These are phyloP conservation scores for Bhutanitis thaidina DNA, from an alignment of 2,888 invertebrate species.

Conservation along the genomic window DNA sequence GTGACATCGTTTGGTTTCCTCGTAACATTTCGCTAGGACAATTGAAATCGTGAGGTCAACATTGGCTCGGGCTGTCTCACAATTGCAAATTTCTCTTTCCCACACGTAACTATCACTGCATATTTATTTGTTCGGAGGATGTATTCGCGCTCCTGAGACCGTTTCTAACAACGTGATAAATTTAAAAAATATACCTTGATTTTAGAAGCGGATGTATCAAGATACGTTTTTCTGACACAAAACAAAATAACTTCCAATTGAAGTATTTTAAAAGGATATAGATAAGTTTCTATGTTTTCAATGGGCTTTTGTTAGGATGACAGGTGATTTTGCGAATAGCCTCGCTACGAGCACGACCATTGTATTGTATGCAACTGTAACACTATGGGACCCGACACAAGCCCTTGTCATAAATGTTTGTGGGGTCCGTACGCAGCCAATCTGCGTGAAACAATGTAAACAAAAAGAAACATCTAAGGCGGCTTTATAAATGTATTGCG, in stretches of 20 bases:
- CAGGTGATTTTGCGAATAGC: constrained; percentile 16
- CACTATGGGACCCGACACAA: constrained; percentile 38
- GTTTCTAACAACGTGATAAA: constrained; percentile 2
- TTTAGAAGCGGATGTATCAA: not conserved
- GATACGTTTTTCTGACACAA: no score
- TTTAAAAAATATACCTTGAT: not conserved
- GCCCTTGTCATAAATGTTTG: constrained; percentile 47
- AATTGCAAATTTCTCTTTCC: constrained; percentile 74
- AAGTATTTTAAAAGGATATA: constrained; percentile 2
- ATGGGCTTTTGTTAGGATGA: constrained; percentile 19
- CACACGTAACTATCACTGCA: constrained; percentile 55
- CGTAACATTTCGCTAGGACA: constrained; percentile 76
- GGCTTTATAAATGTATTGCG: not conserved
- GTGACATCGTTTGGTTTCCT: constrained; percentile 73
- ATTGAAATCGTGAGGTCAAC: constrained; percentile 79
- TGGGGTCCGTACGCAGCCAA: constrained; percentile 22
- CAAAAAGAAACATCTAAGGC: constrained; percentile 1
- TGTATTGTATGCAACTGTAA: constrained; percentile 37
- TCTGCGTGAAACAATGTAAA: constrained; percentile 8
- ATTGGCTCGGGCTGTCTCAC: constrained; percentile 65
- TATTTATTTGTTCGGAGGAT: constrained; percentile 45
- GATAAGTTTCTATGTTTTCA: constrained; percentile 15
- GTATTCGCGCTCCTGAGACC: constrained; percentile 48
- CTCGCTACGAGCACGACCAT: constrained; percentile 26
- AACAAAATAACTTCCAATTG: not conserved